These are phyloP conservation scores for Kryptolebias marmoratus DNA, from an alignment of 2,113 vertebrate species.

Conservation along the genomic window DNA sequence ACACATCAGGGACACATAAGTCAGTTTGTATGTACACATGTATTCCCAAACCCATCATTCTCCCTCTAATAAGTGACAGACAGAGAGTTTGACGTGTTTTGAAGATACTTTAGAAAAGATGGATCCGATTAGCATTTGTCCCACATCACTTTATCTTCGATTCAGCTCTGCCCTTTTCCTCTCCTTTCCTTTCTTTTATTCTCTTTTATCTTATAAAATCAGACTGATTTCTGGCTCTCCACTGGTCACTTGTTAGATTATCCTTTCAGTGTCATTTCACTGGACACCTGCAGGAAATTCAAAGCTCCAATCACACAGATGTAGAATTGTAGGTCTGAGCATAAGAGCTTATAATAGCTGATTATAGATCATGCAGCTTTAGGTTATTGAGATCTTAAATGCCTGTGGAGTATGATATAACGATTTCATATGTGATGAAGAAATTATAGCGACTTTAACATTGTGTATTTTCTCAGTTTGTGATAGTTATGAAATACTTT, in stretches of 20 bases:
- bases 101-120: slow-evolving; percentile 22
- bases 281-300: slow-evolving; percentile 31
- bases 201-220: slow-evolving; percentile 42
- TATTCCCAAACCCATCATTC: neutral
- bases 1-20: slow-evolving; percentile 27
- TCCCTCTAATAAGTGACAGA: neutral
- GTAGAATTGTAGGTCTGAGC: slow-evolving; percentile 48
- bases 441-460: neutral
- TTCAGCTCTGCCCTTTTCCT: slow-evolving; percentile 39
- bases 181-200: slow-evolving; percentile 23
- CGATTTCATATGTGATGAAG: neutral
- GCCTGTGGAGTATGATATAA: neutral
- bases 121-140: slow-evolving; percentile 44
- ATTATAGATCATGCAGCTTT: slow-evolving; percentile 36
- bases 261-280: slow-evolving; percentile 17
- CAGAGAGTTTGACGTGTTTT: neutral
- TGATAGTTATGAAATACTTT: neutral
- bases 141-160: slow-evolving; percentile 47
- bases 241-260: slow-evolving; percentile 35
- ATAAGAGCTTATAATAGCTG: slow-evolving; percentile 20
- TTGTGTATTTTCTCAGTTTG: neutral
- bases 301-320: slow-evolving; percentile 57
- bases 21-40: neutral
- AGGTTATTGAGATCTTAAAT: slow-evolving; percentile 15
- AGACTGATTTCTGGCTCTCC: slow-evolving; percentile 52